Evolutionary conservation across 2,113 vertebrate species (phyloP), one percentile per base, ranked within the genome.

Genomic region (Cephalophus harveyi): DNA sequence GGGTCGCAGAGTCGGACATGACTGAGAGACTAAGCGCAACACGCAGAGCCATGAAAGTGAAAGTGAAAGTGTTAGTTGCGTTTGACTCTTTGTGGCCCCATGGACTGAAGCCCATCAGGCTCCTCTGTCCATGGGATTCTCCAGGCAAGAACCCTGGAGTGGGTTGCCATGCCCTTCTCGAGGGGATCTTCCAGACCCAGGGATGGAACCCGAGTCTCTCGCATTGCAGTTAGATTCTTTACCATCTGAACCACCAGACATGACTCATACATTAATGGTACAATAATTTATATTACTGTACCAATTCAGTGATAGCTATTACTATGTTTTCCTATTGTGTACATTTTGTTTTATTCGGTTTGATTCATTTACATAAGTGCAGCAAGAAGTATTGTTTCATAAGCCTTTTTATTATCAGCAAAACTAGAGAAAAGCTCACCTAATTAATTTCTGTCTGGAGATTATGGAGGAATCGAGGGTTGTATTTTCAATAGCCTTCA

Each of bases 401-500:
- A 48, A 87, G 12, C 11, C 15, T 67, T 91, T 95, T 82, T 87
- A 19, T 54, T 87, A 23, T 87, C 36, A 85, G 78, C 19, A 93
- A 88, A 96, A 55, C 74, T 43, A 83, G n/a, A 82, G 50, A 67
- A 60, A 89, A 97, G 27, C 5, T 91, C 30, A 60, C 71, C 33
- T 76, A 95, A 60, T 93, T 96, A 94, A 89, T 88, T 84, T 96
- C 57, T 78, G 59, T 94, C 33, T 94, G 54, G 79, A 92, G 36
- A 43, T 71, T 91, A 76, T 60, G 33, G 60, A 95, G 88, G 67
- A 48, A 64, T 67, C 5, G 60, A 46, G 48, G 33, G 30, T 64
- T 96, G 25, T 33, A 43, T 67, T 96, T 91, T 97, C 89, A 86
- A 82, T 54, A 84, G 19, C 33, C 17, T 76, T 94, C 88, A 89